A percentile compares a stretch with the other conserved stretches of the same genome.
phyloP scores from a whole-genome alignment of 2,888 invertebrate genomes.

The Dryadula phaetusa region DNA sequence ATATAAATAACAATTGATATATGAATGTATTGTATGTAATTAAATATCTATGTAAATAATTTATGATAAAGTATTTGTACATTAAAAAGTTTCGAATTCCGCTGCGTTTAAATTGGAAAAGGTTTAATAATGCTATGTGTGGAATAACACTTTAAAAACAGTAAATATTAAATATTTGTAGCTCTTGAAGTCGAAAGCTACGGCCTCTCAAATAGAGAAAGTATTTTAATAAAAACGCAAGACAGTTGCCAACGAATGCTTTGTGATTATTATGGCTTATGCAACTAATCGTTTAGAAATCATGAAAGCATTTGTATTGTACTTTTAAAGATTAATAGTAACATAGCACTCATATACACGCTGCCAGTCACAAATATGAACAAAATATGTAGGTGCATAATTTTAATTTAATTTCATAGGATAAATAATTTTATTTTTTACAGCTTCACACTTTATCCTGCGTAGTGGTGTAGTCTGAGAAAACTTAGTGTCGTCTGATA shows the following conservation, averaged over 20 bases:
- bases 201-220: slow-evolving; percentile 15
- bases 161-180: neutral
- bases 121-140: too few relatives aligned
- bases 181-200: neutral
- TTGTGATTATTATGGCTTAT: neutral
- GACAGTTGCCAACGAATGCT: neutral
- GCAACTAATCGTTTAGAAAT: neutral
- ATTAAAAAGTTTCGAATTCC: too few relatives aligned
- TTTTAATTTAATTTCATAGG: too few relatives aligned
- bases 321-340: neutral
- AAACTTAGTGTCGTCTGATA: too few relatives aligned
- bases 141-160: too few relatives aligned
- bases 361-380: neutral
- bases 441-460: neutral
- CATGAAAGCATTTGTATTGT: neutral
- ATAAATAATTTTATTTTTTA: too few relatives aligned
- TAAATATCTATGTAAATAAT: neutral
- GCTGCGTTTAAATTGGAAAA: too few relatives aligned
- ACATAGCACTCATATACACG: neutral
- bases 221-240: neutral
- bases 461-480: too few relatives aligned
- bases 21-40: too few relatives aligned
- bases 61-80: neutral
- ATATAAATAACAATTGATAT: too few relatives aligned
- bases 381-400: neutral